Conservation (phyloP, 2,797 vertebrate species). For the Dermochelys coriacea region DNA sequence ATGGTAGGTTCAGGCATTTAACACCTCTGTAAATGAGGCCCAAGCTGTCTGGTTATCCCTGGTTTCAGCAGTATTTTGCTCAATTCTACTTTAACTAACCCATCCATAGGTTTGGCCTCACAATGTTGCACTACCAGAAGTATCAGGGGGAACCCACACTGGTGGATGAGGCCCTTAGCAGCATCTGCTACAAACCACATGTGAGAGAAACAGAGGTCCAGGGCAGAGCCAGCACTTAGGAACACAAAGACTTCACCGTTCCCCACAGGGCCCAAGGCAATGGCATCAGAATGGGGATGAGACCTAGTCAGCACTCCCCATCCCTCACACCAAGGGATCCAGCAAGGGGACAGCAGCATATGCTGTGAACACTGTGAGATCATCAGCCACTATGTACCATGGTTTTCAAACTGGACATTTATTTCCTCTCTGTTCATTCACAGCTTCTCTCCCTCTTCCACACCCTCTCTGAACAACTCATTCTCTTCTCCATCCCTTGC, state of each 20-base stretch:
- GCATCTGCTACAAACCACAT: rapidly evolving
- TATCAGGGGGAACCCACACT: rapidly evolving
- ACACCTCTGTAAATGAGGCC: neutral
- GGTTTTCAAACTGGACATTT: neutral
- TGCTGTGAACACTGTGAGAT: neutral
- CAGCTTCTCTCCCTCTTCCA: neutral
- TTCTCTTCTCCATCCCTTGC: neutral
- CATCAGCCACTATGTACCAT: no score
- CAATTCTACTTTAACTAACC: neutral
- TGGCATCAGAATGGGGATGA: no score
- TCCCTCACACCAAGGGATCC: neutral
- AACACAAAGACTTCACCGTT: neutral
- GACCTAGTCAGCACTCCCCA: no score
- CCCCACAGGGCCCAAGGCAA: rapidly evolving
- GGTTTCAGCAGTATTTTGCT: neutral
- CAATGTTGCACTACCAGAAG: neutral
- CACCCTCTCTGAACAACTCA: neutral
- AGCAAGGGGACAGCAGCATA: neutral
- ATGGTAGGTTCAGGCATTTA: neutral
- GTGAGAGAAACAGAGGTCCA: neutral
- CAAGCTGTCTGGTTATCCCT: neutral
- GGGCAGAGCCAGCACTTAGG: rapidly evolving
- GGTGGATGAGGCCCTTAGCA: neutral
- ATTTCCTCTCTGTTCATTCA: neutral
- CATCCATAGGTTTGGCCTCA: neutral